Evolutionary conservation across 2,113 vertebrate genomes (phyloP).

Genomic region (Poeciliopsis turrubarensis): DNA sequence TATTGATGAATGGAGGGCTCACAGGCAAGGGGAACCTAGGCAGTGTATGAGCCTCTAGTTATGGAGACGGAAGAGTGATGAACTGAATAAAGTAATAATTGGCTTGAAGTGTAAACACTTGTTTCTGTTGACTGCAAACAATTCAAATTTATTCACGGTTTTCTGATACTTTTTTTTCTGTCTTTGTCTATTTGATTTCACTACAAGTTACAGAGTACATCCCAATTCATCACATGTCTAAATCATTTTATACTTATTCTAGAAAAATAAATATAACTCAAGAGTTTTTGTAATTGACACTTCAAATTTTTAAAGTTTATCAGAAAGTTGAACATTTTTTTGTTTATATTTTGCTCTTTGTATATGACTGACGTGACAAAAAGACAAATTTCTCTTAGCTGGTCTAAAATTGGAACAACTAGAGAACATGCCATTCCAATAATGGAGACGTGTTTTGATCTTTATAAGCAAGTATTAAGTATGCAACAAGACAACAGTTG

Average conservation of each 20-base stretch:
- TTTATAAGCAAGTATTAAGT: not conserved
- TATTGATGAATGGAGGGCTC: slow-evolving; percentile 27
- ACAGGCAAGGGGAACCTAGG: slow-evolving; percentile 22
- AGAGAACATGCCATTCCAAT: not conserved
- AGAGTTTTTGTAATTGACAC: not conserved
- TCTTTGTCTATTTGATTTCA: not conserved
- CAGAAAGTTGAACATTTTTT: not conserved
- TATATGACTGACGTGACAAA: not conserved
- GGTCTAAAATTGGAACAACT: not conserved
- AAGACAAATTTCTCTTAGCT: not conserved
- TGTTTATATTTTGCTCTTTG: not conserved
- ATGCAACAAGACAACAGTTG: not conserved
- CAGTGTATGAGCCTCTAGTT: slow-evolving; percentile 11
- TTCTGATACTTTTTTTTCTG: not conserved
- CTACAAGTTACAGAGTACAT: slow-evolving; percentile 1
- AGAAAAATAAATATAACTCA: not conserved
- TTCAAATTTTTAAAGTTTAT: too few species aligned
- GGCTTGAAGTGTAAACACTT: slow-evolving; percentile 18
- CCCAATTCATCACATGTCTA: not conserved
- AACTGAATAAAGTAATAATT: slow-evolving; percentile 33
- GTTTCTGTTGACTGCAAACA: slow-evolving; percentile 27
- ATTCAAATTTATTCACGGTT: slow-evolving; percentile 23
- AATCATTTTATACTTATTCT: not conserved
- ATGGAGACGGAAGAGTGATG: slow-evolving; percentile 25
- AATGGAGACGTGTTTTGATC: not conserved